A percentile compares a stretch with the other conserved stretches of the same genome.
These are phyloP conservation scores for Vulpes ferrilata DNA, from an alignment of 2,113 vertebrate species.

Conservation along the genomic window DNA sequence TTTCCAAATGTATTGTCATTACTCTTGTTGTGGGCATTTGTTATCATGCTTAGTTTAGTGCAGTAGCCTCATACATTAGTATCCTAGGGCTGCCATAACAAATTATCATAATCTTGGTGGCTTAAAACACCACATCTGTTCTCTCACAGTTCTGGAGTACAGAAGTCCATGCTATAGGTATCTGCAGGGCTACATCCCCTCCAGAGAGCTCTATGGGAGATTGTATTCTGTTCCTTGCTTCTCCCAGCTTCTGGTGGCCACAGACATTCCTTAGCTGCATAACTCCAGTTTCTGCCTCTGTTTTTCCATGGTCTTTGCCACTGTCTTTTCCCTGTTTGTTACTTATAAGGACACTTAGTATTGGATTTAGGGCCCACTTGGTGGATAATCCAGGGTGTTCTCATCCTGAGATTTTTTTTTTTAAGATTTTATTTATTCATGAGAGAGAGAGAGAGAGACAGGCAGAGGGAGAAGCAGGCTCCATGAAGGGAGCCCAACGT, in stretches of 20 bases:
- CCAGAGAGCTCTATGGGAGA: not conserved
- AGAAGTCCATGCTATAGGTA: not conserved
- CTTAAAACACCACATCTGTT: conserved; percentile 7
- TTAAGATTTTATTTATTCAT: no score
- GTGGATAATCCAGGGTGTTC: not conserved
- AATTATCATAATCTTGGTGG: not conserved
- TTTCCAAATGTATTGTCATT: not conserved
- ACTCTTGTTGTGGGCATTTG: not conserved
- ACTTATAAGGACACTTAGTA: not conserved
- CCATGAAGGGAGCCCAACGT: no score
- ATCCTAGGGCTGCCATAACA: not conserved
- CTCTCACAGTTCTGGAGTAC: not conserved
- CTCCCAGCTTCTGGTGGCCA: not conserved
- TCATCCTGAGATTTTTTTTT: not conserved
- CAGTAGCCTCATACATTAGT: not conserved
- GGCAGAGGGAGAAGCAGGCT: no score
- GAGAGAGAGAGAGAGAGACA: no score
- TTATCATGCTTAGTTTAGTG: not conserved
- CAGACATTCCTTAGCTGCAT: not conserved
- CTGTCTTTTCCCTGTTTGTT: not conserved
- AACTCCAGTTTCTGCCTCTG: not conserved
- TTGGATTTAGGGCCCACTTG: not conserved
- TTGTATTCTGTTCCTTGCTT: not conserved
- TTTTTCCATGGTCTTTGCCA: not conserved
- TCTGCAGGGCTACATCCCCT: not conserved